Conservation (phyloP, 2,797 vertebrate genomes). For the Acomys russatus region DNA sequence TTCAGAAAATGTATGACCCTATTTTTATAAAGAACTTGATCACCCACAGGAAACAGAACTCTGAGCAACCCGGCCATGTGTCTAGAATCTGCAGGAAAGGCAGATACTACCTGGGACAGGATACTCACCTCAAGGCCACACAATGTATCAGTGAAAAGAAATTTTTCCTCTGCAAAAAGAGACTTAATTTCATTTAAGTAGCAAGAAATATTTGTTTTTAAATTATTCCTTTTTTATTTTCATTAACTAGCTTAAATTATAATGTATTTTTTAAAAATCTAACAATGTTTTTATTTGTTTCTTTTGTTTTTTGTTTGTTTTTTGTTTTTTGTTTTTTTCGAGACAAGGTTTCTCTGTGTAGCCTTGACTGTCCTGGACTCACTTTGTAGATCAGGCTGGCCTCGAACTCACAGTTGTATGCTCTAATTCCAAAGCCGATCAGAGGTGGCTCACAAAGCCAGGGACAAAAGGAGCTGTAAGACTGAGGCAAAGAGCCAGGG, state of each 20-base stretch:
- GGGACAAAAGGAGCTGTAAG: neutral
- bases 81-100: too few species aligned
- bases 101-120: neutral
- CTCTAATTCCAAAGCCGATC: neutral
- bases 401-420: too few species aligned
- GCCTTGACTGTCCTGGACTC: too few species aligned
- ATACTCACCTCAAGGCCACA: rapidly evolving
- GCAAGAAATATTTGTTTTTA: neutral
- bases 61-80: neutral
- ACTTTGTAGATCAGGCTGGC: too few species aligned
- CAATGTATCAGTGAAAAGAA: neutral
- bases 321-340: too few species aligned
- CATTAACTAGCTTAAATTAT: constrained; percentile 1
- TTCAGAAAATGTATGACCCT: neutral
- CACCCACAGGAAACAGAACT: neutral
- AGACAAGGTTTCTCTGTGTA: too few species aligned
- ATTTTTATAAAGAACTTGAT: neutral
- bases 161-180: neutral
- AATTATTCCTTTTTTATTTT: neutral
- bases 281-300: constrained; percentile 20
- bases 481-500: neutral
- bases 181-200: neutral
- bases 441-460: neutral
- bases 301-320: too few species aligned
- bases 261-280: neutral